These are phyloP conservation scores for Cheilosia vernalis DNA, from an alignment of 2,888 invertebrate species.

Conservation along the genomic window DNA sequence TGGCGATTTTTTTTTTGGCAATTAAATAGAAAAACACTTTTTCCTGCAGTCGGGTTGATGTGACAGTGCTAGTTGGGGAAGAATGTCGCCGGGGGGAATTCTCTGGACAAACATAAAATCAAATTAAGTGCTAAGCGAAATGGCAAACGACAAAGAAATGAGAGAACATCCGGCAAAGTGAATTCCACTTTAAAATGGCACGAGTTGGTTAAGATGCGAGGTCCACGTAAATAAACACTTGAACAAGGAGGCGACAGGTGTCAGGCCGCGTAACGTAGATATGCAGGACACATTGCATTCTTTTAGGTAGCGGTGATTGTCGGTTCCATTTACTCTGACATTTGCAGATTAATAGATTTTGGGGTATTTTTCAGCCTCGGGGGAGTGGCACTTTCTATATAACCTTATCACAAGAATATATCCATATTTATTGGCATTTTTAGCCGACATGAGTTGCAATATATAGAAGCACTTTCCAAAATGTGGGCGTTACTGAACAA, in stretches of 20 bases:
- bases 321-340: no score
- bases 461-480: no score
- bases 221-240: slow-evolving; percentile 4
- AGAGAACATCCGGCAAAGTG: slow-evolving; percentile 11
- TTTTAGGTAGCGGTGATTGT: no score
- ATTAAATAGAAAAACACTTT: slow-evolving; percentile 32
- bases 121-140: slow-evolving; percentile 17
- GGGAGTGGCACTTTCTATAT: no score
- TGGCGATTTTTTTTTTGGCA: slow-evolving; percentile 2
- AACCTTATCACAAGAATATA: no score
- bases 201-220: not conserved
- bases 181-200: slow-evolving; percentile 8
- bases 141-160: not conserved
- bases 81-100: not conserved
- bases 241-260: slow-evolving; percentile 28
- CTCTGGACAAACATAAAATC: slow-evolving; percentile 16
- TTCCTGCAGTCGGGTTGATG: not conserved
- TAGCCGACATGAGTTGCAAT: no score
- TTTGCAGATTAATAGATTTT: no score
- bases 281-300: no score
- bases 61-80: not conserved
- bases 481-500: no score
- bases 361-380: no score
- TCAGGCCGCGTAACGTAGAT: not conserved
- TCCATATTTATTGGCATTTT: no score